Percentiles rank a stretch among this genome's conserved stretches.
Conservation (phyloP, 2,797 vertebrate species). For the Spizella passerina region DNA sequence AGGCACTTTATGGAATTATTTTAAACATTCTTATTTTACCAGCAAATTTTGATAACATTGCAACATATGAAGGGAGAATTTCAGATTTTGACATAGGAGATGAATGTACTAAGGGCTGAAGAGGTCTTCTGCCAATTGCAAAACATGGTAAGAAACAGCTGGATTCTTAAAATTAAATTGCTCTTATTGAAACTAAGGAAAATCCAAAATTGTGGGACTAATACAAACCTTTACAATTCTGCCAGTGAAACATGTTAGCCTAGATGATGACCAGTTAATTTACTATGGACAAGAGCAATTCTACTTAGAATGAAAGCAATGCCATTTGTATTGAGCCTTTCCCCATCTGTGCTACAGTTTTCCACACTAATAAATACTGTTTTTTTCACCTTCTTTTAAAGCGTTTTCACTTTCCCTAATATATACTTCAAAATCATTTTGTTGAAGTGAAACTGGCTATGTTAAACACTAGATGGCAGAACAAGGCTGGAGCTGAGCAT, state of each 20-base stretch:
- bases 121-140: background rate
- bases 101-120: background rate
- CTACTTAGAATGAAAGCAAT: background rate
- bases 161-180: background rate
- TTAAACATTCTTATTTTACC: background rate
- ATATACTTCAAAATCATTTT: accelerated
- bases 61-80: background rate
- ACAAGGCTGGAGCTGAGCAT: background rate
- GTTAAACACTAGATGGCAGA: constrained; percentile 74
- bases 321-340: background rate
- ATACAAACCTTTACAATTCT: background rate
- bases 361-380: background rate
- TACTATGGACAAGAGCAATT: background rate
- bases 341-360: background rate
- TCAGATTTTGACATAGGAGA: background rate
- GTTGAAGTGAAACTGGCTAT: background rate
- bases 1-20: no score
- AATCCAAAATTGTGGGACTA: background rate
- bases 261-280: accelerated
- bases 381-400: background rate
- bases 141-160: background rate
- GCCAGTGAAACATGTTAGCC: background rate
- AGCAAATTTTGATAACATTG: background rate
- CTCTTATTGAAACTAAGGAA: background rate
- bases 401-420: background rate